Conservation (phyloP, 2,797 vertebrate species). For the Danio tinwini region DNA sequence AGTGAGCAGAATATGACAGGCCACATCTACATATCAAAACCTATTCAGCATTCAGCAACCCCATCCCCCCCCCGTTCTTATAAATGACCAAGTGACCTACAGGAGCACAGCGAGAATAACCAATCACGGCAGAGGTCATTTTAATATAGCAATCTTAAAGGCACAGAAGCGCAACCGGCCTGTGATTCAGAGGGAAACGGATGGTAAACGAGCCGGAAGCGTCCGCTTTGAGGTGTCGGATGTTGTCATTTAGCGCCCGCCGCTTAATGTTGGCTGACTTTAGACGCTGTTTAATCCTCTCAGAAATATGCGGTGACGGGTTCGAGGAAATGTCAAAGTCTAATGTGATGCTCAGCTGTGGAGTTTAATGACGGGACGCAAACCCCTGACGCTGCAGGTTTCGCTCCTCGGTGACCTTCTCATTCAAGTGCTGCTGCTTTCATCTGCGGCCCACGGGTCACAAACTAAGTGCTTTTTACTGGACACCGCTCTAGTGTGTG, state of each 20-base stretch:
- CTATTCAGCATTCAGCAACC: conserved; percentile 31
- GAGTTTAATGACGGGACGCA: conserved; percentile 24
- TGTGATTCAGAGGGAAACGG: not conserved
- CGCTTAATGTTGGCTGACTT: conserved; percentile 31
- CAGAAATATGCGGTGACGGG: conserved; percentile 25
- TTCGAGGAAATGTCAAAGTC: conserved; percentile 36
- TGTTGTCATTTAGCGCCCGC: conserved; percentile 10
- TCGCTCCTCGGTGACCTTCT: conserved; percentile 43
- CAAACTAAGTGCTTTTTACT: conserved; percentile 62
- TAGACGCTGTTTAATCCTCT: conserved; percentile 20
- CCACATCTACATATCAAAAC: conserved; percentile 27
- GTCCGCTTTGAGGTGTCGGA: conserved; percentile 22
- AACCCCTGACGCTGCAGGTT: conserved; percentile 45
- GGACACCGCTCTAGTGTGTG: conserved; percentile 60
- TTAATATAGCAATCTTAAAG: conserved; percentile 1
- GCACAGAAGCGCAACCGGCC: not conserved
- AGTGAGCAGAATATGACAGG: conserved; percentile 7
- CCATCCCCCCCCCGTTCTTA: conserved; percentile 17
- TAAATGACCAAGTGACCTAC: conserved; percentile 8
- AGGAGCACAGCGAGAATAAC: conserved; percentile 3
- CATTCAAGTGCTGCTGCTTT: conserved; percentile 45
- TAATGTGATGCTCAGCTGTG: conserved; percentile 28
- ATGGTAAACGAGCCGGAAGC: conserved; percentile 6
- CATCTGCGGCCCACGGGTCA: conserved; percentile 66
- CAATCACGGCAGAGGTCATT: conserved; percentile 23